phyloP scores from a whole-genome alignment of 2,797 vertebrate genomes.

The Furcifer pardalis region DNA sequence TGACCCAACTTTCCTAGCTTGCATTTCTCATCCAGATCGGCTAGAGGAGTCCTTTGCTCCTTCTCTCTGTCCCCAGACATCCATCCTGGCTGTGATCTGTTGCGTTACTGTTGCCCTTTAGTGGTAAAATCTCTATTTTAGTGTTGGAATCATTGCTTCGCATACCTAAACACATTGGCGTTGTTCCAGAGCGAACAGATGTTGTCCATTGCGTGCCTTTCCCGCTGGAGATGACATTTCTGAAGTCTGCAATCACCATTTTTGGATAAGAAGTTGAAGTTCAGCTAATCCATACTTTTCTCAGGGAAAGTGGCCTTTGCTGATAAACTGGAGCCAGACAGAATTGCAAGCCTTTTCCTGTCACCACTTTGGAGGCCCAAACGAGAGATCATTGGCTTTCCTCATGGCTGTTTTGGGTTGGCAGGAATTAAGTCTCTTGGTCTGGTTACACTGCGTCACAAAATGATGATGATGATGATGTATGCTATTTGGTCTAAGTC shows the following conservation, averaged over 20 bases:
- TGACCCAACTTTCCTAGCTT: too few species aligned
- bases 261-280: background rate
- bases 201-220: fast-evolving
- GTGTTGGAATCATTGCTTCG: background rate
- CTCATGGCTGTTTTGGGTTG: background rate
- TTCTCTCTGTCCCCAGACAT: background rate
- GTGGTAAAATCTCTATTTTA: background rate
- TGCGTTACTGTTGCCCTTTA: too few species aligned
- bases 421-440: background rate
- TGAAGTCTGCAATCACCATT: fast-evolving
- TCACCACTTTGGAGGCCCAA: background rate
- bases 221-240: fast-evolving
- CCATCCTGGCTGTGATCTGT: background rate
- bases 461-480: too few species aligned
- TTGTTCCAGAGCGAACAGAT: fast-evolving
- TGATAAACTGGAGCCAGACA: too few species aligned
- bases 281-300: background rate
- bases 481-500: too few species aligned
- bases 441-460: too few species aligned
- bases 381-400: too few species aligned
- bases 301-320: background rate
- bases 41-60: background rate
- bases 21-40: background rate
- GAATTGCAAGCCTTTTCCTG: too few species aligned
- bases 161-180: background rate